These are phyloP conservation scores for Drosophila jambulina DNA, from an alignment of 1,140 invertebrate genomes.

Conservation along the genomic window DNA sequence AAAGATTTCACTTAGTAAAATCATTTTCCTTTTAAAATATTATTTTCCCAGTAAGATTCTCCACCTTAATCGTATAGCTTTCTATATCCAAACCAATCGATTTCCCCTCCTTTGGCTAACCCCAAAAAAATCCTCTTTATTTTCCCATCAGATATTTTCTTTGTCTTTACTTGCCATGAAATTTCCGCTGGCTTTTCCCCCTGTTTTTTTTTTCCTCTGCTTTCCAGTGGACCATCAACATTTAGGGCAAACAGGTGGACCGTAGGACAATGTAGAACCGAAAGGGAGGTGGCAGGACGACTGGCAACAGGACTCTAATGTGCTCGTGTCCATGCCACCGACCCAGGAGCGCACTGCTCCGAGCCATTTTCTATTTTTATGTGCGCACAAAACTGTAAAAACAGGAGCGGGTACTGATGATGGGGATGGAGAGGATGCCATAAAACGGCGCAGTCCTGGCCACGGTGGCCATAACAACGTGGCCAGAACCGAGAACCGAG, in stretches of 20 bases:
- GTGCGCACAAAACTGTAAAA: slow-evolving; percentile 81
- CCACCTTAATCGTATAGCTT: background rate
- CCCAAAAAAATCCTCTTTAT: slow-evolving; percentile 28
- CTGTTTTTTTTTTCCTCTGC: background rate
- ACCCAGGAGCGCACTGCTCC: slow-evolving; percentile 45
- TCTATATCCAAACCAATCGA: slow-evolving; percentile 10
- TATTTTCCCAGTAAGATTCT: background rate
- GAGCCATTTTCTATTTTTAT: slow-evolving; percentile 83
- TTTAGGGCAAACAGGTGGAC: slow-evolving; percentile 65
- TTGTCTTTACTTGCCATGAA: slow-evolving; percentile 37
- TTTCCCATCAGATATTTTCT: slow-evolving; percentile 36
- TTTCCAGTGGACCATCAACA: slow-evolving; percentile 53
- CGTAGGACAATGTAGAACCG: slow-evolving; percentile 18
- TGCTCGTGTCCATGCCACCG: slow-evolving; percentile 59
- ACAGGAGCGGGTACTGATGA: slow-evolving; percentile 43
- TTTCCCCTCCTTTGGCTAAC: background rate
- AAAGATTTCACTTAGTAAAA: too few species aligned
- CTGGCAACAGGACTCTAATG: slow-evolving; percentile 63
- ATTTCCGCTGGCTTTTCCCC: slow-evolving; percentile 1
- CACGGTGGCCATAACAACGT: slow-evolving; percentile 76
- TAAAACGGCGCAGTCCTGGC: slow-evolving; percentile 68
- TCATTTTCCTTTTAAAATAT: background rate
- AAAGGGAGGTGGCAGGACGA: slow-evolving; percentile 14
- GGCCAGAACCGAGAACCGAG: slow-evolving; percentile 47
- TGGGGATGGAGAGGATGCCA: slow-evolving; percentile 63